Conservation (phyloP, 2,797 vertebrate species). For the Chelidonichthys spinosus region DNA sequence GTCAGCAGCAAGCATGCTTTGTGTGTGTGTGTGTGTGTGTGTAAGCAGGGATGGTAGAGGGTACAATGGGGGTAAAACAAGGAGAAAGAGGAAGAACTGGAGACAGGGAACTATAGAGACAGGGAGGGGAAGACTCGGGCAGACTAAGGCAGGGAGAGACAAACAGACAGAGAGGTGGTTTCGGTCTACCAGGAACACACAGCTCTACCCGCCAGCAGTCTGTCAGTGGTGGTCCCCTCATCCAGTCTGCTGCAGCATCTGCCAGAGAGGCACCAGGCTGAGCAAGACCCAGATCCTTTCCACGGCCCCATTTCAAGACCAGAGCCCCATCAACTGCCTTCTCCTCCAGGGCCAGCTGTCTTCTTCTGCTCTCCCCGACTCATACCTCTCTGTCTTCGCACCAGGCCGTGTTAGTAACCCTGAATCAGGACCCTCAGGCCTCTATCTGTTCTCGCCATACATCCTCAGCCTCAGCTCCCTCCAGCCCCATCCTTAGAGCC, state of each 20-base stretch:
- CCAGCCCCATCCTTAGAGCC: constrained; percentile 34
- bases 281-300: constrained; percentile 70
- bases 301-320: constrained; percentile 64
- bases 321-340: constrained; percentile 62
- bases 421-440: constrained; percentile 59
- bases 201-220: constrained; percentile 77
- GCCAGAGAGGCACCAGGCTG: constrained; percentile 81
- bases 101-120: constrained; percentile 49
- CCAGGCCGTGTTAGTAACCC: constrained; percentile 62
- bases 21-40: constrained; percentile 41
- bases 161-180: constrained; percentile 77
- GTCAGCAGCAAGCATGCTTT: constrained; percentile 73
- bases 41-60: constrained; percentile 51
- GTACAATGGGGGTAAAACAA: constrained; percentile 40
- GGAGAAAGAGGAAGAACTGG: constrained; percentile 59
- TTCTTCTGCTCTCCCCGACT: constrained; percentile 45
- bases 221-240: constrained; percentile 85
- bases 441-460: constrained; percentile 47
- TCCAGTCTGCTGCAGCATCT: constrained; percentile 91
- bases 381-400: constrained; percentile 62
- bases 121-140: constrained; percentile 46
- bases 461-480: constrained; percentile 35
- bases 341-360: constrained; percentile 73
- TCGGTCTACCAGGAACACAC: constrained; percentile 76
- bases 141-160: constrained; percentile 43